Evolutionary conservation across 2,888 invertebrate genomes (phyloP).

Genomic region (Stenichneumon culpator): DNA sequence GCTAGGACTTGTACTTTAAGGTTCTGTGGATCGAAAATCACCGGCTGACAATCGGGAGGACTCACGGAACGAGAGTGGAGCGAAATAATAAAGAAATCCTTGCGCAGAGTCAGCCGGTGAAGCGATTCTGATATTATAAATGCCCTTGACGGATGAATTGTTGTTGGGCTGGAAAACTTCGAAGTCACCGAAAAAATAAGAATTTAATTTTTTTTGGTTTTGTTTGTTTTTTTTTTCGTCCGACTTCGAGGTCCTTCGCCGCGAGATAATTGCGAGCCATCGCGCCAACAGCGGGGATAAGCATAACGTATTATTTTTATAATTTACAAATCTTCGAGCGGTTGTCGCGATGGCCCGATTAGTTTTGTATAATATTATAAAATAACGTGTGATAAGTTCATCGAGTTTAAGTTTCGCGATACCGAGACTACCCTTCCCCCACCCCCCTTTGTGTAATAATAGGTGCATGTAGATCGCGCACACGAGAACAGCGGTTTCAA

Average conservation of each 20-base stretch:
- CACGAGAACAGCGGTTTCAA: conserved; percentile 56
- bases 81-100: conserved; percentile 11
- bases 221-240: neutral
- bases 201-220: conserved; percentile 1
- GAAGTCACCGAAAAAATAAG: conserved; percentile 4
- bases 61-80: neutral
- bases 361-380: conserved; percentile 71
- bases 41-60: conserved; percentile 1
- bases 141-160: conserved; percentile 17
- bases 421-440: conserved; percentile 48
- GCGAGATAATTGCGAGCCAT: conserved; percentile 66
- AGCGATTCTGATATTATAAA: conserved; percentile 25
- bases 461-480: conserved; percentile 72
- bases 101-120: neutral
- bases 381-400: conserved; percentile 66
- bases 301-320: conserved; percentile 83
- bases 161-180: conserved; percentile 22
- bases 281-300: conserved; percentile 74
- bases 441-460: conserved; percentile 71
- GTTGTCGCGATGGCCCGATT: conserved; percentile 77
- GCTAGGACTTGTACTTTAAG: conserved; percentile 48
- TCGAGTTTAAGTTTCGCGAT: conserved; percentile 63
- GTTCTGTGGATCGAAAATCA: conserved; percentile 20
- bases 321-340: conserved; percentile 78
- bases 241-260: conserved; percentile 18